Conservation (phyloP, 2,888 invertebrate species). For the Yponomeuta malinellus region DNA sequence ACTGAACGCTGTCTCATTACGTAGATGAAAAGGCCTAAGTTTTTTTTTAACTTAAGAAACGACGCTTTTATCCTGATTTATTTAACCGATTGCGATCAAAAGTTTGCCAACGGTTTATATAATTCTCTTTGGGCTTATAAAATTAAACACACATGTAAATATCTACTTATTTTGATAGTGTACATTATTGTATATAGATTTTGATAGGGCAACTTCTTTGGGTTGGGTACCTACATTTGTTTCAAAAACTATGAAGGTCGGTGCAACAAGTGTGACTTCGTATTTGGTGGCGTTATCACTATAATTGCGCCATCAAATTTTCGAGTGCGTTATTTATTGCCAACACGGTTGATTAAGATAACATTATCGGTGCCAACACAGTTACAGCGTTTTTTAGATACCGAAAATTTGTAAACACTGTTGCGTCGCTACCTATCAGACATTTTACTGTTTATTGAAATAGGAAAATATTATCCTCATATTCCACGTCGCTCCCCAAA, state of each 20-base stretch:
- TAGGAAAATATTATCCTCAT: too few species aligned
- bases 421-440: background rate
- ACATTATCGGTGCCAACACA: background rate
- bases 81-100: too few species aligned
- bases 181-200: background rate
- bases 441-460: too few species aligned
- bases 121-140: too few species aligned
- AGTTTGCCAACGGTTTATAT: too few species aligned
- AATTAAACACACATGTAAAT: too few species aligned
- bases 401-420: background rate
- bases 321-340: slow-evolving; percentile 7
- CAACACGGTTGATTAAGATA: background rate
- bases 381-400: background rate
- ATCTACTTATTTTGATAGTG: background rate
- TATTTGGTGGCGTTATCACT: background rate
- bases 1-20: too few species aligned
- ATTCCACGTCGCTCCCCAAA: too few species aligned
- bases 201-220: background rate
- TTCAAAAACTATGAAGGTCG: background rate
- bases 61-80: too few species aligned
- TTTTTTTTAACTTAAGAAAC: too few species aligned
- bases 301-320: background rate
- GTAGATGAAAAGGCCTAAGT: too few species aligned
- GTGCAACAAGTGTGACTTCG: slow-evolving; percentile 10
- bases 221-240: background rate